These are phyloP conservation scores for Hyalella azteca DNA, from an alignment of 2,888 invertebrate genomes.

Conservation along the genomic window DNA sequence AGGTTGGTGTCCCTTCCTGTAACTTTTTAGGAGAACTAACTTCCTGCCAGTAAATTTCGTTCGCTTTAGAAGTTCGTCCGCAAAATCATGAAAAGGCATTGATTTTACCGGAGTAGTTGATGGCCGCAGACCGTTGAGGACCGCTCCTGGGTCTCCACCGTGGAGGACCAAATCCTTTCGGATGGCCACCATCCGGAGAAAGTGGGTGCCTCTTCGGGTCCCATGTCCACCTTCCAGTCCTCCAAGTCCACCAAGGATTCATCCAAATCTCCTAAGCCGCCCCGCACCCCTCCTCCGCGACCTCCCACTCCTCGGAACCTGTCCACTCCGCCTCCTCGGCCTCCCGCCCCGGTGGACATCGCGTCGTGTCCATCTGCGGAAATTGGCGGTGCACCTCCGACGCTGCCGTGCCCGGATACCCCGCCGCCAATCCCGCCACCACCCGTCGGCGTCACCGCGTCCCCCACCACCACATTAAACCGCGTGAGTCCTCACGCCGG, in stretches of 20 bases:
- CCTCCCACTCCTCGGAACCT: slow-evolving; percentile 49
- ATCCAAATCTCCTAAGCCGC: neutral
- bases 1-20: too few relatives aligned
- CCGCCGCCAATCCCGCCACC: slow-evolving; percentile 40
- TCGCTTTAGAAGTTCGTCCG: too few relatives aligned
- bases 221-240: neutral
- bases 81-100: too few relatives aligned
- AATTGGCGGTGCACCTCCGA: neutral
- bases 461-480: slow-evolving; percentile 17
- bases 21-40: too few relatives aligned
- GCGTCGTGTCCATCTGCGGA: too few relatives aligned
- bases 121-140: too few relatives aligned
- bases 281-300: slow-evolving; percentile 40
- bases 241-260: neutral
- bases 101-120: too few relatives aligned
- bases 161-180: slow-evolving; percentile 8
- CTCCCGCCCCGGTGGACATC: slow-evolving; percentile 43
- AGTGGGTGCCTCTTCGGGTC: neutral
- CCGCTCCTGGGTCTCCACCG: slow-evolving; percentile 10
- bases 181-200: neutral
- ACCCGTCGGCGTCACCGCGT: neutral
- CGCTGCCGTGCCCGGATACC: slow-evolving; percentile 23
- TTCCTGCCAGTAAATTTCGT: too few relatives aligned
- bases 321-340: slow-evolving; percentile 52
- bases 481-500: slow-evolving; percentile 5